Conservation (phyloP, 2,888 invertebrate genomes). For the Hydroisotoma schaefferi region DNA sequence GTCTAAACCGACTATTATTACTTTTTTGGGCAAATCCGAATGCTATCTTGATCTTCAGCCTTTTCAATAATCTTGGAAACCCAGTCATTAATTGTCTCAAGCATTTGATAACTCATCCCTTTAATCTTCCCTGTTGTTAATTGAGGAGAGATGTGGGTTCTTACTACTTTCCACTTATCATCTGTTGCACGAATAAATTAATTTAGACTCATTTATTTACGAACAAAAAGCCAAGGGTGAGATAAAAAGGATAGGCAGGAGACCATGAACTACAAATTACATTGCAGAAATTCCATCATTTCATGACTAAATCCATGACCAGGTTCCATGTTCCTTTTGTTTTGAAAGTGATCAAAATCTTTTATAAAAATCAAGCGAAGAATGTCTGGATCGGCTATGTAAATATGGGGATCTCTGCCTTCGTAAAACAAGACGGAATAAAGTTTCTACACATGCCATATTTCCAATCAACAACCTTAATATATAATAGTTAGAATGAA, state of each 20-base stretch:
- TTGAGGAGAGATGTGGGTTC: conserved; percentile 21
- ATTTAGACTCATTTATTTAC: too few species aligned
- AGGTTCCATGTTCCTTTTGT: conserved; percentile 26
- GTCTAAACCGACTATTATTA: neutral
- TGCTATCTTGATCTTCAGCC: too few species aligned
- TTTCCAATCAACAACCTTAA: too few species aligned
- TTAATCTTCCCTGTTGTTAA: conserved; percentile 39
- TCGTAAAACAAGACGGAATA: conserved; percentile 27
- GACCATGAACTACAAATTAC: conserved; percentile 21
- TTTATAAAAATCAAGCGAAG: conserved; percentile 32
- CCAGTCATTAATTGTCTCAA: conserved; percentile 25
- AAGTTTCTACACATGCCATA: too few species aligned
- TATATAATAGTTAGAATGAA: too few species aligned
- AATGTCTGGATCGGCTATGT: conserved; percentile 29
- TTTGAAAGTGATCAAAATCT: conserved; percentile 38
- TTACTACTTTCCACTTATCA: conserved; percentile 39
- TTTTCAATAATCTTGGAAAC: too few species aligned
- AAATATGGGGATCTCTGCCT: conserved; percentile 30
- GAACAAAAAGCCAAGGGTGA: too few species aligned
- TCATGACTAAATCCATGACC: conserved; percentile 33
- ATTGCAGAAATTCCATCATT: conserved; percentile 34
- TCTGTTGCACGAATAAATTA: too few species aligned
- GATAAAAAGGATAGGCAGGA: too few species aligned
- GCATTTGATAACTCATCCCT: conserved; percentile 32
- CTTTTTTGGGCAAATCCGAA: neutral